phyloP scores from a whole-genome alignment of 2,888 invertebrate species.

The Drosophila atripex region DNA sequence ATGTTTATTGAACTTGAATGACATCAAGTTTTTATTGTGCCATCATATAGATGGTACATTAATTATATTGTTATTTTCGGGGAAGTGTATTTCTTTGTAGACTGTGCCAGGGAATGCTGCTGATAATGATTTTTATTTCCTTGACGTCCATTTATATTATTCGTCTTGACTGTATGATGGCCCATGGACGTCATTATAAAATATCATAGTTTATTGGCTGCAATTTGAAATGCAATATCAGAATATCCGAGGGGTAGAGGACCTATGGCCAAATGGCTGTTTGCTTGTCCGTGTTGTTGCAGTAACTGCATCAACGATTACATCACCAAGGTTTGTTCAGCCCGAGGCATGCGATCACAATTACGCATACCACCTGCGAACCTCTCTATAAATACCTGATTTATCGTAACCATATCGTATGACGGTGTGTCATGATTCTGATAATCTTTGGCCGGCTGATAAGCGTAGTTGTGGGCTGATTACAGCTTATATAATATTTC shows the following conservation, averaged over 20 bases:
- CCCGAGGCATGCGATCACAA: constrained; percentile 9
- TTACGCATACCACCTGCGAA: constrained; percentile 33
- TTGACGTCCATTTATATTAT: constrained; percentile 24
- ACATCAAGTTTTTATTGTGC: background rate
- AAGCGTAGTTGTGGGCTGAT: constrained; percentile 3
- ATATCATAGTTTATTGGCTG: constrained; percentile 16
- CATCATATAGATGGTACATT: background rate
- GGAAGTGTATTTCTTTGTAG: background rate
- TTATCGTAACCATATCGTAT: constrained; percentile 23
- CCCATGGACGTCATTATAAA: constrained; percentile 18
- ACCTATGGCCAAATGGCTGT: background rate
- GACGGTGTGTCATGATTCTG: constrained; percentile 10
- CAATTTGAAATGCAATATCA: constrained; percentile 19
- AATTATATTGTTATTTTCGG: background rate
- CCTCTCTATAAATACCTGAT: background rate
- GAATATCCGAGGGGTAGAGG: background rate
- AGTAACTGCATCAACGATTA: constrained; percentile 18
- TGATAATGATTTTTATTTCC: constrained; percentile 36
- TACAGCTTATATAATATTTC: constrained; percentile 5
- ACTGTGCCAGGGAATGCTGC: background rate
- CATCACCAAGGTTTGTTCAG: constrained; percentile 28
- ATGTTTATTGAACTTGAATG: background rate
- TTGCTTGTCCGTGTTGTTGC: constrained; percentile 3
- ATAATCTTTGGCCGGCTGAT: constrained; percentile 20
- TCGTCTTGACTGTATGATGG: too few relatives aligned